Base-by-base conservation (phyloP, 2,888 invertebrate species). In the Morpho deidamia region DNA sequence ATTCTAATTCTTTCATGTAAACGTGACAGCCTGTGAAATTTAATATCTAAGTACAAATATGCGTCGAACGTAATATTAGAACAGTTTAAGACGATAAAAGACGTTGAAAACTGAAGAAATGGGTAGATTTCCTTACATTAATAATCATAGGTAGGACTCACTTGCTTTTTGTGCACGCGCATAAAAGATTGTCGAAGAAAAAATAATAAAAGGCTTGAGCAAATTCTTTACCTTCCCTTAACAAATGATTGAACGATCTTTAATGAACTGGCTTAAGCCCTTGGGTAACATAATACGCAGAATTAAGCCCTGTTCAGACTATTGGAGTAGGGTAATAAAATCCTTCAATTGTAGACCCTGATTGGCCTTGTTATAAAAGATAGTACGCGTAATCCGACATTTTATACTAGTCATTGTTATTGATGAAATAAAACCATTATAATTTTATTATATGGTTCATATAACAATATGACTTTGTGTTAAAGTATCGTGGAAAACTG, bases 261-360 rank as follows among this genome's bases (percentile, higher is more conserved):
- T 82, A 81, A 82, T 83, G 81, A 83, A 78, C 78, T 72, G 75
- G 69, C 74, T 74, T 61, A 69, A 76, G 78, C 80, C 79, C 75
- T 76, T 68, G 72, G 78, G 81, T 76, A 74, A 73, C 72, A 70
- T 73, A 72, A 75, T 74, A 71, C 70, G 62, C 61, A 62, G 67
- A 70, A 72, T 75, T 77, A 77, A 74, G 73, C 62, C 65, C 61
- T 67, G 64, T 70, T 60, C 72, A 73, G 67, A 72, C 65, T 66
- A 67, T 66, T 66, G 60, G 48, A 60, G 56, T 58, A 51, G 58
- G 65, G 63, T 60, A 58, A 61, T 68, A 67, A 68, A 65, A 67
- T 67, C 58, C 72, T 70, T 70, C 64, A 65, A 66, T 71, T 65
- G 64, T 66, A 60, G 49, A 54, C 56, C 23, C 55, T 65, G 58